Base-by-base conservation (phyloP, 2,888 invertebrate genomes). In the Thera obeliscata region DNA sequence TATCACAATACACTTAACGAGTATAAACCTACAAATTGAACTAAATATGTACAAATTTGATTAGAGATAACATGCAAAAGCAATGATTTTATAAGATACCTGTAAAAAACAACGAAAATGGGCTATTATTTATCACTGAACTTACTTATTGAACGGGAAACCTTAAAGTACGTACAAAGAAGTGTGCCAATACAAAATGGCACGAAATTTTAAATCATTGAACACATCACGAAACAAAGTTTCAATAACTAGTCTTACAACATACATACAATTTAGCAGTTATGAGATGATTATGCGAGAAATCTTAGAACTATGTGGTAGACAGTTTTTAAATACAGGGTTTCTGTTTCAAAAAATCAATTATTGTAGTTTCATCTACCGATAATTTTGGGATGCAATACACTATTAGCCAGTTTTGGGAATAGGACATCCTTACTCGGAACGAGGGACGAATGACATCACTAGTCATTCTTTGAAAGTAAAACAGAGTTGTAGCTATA, bases 1-100 rank as follows among this genome's bases (percentile, higher is more conserved):
- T 89, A 89, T 90, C 91, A 91, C 90, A 90, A 88, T 88, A 88
- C 81, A 86, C 85, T 89, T 88, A 87, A 70, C 22, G 36, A 43
- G 11, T 61, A 54, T 54, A 22, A 54, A 64, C 35, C 48, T 55
- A 59, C 35, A 46, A 84, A 86, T 89, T 89, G 85, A 88, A 89
- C 87, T 88, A 89, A 86, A 84, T 90, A 91, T 90, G 84, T 90
- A 91, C 89, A 91, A 82, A 35, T 61, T 43, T 41, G 36, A 35
- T 11, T 52, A 52, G 41, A 56, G 59, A 54, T 59, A 70, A 54
- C 33, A 65, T 56, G 46, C 50, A 11, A 60, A 52, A 66, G 58
- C 33, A 62, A 61, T 49, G 33, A 49, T 22, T 49, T 12, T 12
- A 49, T 57, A 57, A 56, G 56, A 41, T 55, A 57, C 11, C 55